Conservation (phyloP, 2,888 invertebrate genomes). For the Arctia plantaginis region DNA sequence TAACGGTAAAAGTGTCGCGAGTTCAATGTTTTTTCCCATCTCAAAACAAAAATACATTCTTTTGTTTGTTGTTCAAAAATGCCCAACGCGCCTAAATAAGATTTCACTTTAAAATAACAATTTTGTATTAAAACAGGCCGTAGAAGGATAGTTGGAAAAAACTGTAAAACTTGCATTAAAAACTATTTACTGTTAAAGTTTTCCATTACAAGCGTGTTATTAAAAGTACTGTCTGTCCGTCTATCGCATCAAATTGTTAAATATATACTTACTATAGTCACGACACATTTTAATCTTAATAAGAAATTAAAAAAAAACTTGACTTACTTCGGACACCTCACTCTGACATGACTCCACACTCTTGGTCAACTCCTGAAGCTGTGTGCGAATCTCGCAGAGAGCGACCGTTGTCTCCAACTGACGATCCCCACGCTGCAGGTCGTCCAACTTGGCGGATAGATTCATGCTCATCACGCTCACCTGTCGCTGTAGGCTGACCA, state of each 20-base stretch:
- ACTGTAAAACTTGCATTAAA: background rate
- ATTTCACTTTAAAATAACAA: too few relatives aligned
- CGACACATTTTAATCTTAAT: background rate
- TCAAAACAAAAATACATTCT: too few relatives aligned
- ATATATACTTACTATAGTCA: background rate
- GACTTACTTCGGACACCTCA: conserved; percentile 94
- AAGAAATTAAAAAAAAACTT: background rate
- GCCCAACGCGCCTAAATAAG: too few relatives aligned
- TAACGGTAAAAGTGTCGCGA: too few relatives aligned
- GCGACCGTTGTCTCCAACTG: conserved; percentile 97
- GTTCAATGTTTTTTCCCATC: too few relatives aligned
- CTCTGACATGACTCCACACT: conserved; percentile 98
- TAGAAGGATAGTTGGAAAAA: background rate
- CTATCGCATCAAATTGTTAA: background rate
- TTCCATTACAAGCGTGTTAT: background rate
- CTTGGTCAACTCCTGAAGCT: conserved; percentile 97
- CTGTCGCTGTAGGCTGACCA: conserved; percentile 96
- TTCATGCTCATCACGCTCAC: conserved; percentile 99
- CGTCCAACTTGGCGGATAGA: conserved; percentile 97
- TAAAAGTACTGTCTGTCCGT: background rate
- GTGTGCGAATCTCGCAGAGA: conserved; percentile 96
- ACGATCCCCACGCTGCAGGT: conserved; percentile 95
- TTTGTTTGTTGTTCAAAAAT: too few relatives aligned
- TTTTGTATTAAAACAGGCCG: too few relatives aligned
- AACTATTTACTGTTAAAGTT: background rate